A percentile compares a stretch with the other conserved stretches of the same genome.
Conservation (phyloP, 2,888 invertebrate genomes). For the Acleris literana region DNA sequence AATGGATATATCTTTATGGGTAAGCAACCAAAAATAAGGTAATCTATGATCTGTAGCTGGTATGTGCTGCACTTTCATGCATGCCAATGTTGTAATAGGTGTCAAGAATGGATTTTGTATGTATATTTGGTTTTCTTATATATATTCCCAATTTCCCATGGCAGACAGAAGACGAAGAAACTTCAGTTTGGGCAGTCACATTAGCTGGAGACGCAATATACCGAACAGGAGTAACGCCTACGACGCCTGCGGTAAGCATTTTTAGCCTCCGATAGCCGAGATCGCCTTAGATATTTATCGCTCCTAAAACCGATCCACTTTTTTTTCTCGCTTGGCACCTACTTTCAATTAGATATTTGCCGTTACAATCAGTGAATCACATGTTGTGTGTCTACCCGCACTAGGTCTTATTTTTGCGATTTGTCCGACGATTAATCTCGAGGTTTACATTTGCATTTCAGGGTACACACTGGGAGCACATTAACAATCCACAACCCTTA, state of each 20-base stretch:
- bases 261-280: background rate
- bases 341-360: too few species aligned
- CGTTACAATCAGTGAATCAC: too few species aligned
- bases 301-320: background rate
- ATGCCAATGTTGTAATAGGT: too few species aligned
- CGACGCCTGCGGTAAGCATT: slow-evolving; percentile 86
- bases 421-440: too few species aligned
- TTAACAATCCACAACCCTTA: slow-evolving; percentile 91
- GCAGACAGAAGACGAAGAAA: slow-evolving; percentile 64
- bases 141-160: slow-evolving; percentile 36
- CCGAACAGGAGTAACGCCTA: slow-evolving; percentile 89
- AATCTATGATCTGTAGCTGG: too few species aligned
- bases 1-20: slow-evolving; percentile 90
- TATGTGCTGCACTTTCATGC: too few species aligned
- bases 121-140: background rate
- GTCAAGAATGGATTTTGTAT: too few species aligned
- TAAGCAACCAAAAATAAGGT: slow-evolving; percentile 53
- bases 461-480: slow-evolving; percentile 91
- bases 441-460: slow-evolving; percentile 51
- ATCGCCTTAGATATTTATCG: slow-evolving; percentile 18
- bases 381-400: too few species aligned
- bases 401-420: too few species aligned
- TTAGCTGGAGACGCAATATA: slow-evolving; percentile 93
- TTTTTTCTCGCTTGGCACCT: too few species aligned
- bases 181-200: slow-evolving; percentile 93